Evolutionary conservation across 2,888 invertebrate genomes (phyloP).

Genomic region (Stenoptilia bipunctidactyla): DNA sequence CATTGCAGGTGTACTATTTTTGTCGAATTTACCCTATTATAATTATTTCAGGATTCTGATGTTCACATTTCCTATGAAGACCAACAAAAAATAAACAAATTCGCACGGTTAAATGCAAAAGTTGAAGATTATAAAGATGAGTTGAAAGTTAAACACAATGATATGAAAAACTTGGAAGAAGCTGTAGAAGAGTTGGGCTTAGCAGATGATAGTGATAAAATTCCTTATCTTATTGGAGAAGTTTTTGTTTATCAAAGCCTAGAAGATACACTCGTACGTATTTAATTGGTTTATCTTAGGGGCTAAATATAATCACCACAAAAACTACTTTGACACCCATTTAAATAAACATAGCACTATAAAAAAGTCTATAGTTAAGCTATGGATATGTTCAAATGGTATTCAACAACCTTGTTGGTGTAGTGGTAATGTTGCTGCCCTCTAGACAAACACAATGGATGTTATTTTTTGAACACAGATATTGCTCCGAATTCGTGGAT

Average conservation of each 20-base stretch:
- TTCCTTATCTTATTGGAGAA: conserved; percentile 90
- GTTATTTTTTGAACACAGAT: no score
- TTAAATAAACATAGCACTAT: no score
- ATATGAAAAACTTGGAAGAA: conserved; percentile 92
- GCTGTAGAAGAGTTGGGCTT: conserved; percentile 89
- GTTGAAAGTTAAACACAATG: conserved; percentile 87
- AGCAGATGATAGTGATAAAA: conserved; percentile 80
- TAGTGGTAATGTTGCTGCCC: no score
- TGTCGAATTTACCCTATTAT: not conserved
- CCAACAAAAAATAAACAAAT: conserved; percentile 97
- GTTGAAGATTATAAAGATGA: conserved; percentile 92
- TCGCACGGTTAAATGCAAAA: conserved; percentile 93
- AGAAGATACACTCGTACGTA: conserved; percentile 79
- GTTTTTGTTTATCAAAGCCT: conserved; percentile 86
- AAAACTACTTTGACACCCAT: no score
- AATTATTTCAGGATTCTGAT: conserved; percentile 79
- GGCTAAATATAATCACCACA: no score
- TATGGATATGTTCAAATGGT: no score
- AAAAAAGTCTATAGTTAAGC: no score
- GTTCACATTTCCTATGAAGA: conserved; percentile 96
- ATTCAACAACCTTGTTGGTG: no score
- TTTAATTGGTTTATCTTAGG: no score
- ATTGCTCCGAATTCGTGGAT: no score
- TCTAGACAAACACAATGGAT: no score
- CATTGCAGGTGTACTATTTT: not conserved